phyloP scores from a whole-genome alignment of 1,140 invertebrate species.

The Tetramorium parvispinum region DNA sequence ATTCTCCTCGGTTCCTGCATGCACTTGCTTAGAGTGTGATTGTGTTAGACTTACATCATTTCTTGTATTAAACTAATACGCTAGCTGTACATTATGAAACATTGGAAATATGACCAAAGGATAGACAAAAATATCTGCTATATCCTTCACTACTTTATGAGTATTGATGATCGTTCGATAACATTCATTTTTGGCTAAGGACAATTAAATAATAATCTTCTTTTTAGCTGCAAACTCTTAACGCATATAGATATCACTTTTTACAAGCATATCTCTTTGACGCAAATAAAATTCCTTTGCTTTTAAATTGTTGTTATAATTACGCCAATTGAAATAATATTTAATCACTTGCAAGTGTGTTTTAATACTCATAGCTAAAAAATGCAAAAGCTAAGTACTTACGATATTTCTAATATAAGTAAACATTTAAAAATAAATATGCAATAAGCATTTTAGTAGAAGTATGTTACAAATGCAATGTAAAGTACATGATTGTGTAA shows the following conservation, averaged over 20 bases:
- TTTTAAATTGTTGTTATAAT: conserved; percentile 14
- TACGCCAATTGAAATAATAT: conserved; percentile 16
- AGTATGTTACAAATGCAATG: background rate
- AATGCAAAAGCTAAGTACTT: background rate
- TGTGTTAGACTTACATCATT: conserved; percentile 84
- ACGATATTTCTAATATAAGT: background rate
- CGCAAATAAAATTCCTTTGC: conserved; percentile 31
- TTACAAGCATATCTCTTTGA: conserved; percentile 32
- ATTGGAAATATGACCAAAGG: conserved; percentile 34
- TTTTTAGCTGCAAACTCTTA: conserved; percentile 59
- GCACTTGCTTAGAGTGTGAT: conserved; percentile 84
- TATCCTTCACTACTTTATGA: conserved; percentile 45
- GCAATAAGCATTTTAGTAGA: background rate
- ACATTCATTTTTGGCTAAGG: background rate
- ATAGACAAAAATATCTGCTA: conserved; percentile 49
- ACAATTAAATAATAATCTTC: background rate
- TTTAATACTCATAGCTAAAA: conserved; percentile 26
- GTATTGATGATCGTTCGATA: background rate
- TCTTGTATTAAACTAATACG: conserved; percentile 75
- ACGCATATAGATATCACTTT: conserved; percentile 62
- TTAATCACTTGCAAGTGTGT: conserved; percentile 38
- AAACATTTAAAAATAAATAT: background rate
- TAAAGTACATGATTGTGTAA: background rate
- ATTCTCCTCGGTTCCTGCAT: conserved; percentile 75
- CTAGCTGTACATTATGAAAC: conserved; percentile 69